phyloP scores from a whole-genome alignment of 2,888 invertebrate species.

The Onthophagus sagittarius region DNA sequence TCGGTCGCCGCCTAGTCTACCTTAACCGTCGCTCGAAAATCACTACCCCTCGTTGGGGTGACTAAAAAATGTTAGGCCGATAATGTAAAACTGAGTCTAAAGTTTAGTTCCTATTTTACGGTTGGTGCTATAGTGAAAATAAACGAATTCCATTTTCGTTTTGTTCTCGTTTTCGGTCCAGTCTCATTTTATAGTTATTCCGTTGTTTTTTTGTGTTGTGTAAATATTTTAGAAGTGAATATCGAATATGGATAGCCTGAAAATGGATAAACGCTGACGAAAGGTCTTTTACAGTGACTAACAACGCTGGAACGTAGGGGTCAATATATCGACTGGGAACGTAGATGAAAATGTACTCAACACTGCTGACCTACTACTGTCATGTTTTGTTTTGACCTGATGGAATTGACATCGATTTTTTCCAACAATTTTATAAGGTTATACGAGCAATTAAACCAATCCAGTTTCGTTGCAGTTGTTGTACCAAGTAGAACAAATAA shows the following conservation, averaged over 20 bases:
- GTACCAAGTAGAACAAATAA: background rate
- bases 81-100: too few species aligned
- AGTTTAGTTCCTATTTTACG: too few species aligned
- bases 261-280: background rate
- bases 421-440: background rate
- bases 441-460: background rate
- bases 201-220: too few species aligned
- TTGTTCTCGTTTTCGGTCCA: too few species aligned
- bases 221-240: too few species aligned
- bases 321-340: background rate
- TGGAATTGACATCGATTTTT: background rate
- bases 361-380: background rate
- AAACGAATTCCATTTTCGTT: background rate
- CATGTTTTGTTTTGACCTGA: background rate
- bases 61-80: background rate
- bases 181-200: too few species aligned
- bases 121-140: background rate
- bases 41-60: background rate
- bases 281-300: background rate
- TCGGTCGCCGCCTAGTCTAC: background rate
- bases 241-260: too few species aligned
- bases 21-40: background rate
- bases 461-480: background rate
- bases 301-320: background rate
- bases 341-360: background rate